Base-by-base conservation (phyloP, 23 tunicate species). In the Phallusia fumigata region DNA sequence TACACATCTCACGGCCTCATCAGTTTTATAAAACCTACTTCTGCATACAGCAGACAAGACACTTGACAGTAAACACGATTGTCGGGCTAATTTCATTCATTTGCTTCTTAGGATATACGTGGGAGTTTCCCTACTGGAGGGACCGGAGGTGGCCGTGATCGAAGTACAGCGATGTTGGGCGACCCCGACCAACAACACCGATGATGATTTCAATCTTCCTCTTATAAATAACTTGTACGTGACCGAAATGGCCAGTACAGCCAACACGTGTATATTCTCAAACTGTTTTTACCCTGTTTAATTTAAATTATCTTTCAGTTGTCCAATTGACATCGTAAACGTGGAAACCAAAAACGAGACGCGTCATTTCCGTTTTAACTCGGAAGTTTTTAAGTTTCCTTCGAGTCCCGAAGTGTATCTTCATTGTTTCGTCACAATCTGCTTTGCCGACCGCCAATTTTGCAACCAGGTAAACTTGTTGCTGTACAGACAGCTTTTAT, bases 81-180 rank as follows among this genome's bases (percentile, higher is more conserved):
- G 16, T 2, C 69, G 58, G 58, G 58, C 19, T 21, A 28, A 72
- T 15, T 15, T 31, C 13, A 31, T 28, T 26, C 15, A 15, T 72
- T 28, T 16, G 19, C 16, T n/a, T n/a, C n/a, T n/a, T 36, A 85
- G 88, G 32, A 10, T 85, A 36, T 85, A 85, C 44, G 45, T 79
- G 18, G 88, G 88, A 8, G 33, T 85, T 18, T 34, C 83, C 12
- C 36, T 85, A 65, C n/a, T 85, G 18, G 83, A 85, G 0, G 88
- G 83, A 0, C 83, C 83, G 2, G n/a, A 52, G 0, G 78, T 51
- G 0, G 83, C 88, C 0, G 88, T 85, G 64, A 76, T 85, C 32
- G 72, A 85, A 65, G 83, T 85, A 5, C 28, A 36, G 30, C 36
- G 35, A 35, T 86, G 90, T 44, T 86, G 90, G 90, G 84, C 74